Evolutionary conservation across 2,888 invertebrate genomes (phyloP), one percentile per base, ranked within the genome.

Genomic region (Reticulitermes lucifugus): DNA sequence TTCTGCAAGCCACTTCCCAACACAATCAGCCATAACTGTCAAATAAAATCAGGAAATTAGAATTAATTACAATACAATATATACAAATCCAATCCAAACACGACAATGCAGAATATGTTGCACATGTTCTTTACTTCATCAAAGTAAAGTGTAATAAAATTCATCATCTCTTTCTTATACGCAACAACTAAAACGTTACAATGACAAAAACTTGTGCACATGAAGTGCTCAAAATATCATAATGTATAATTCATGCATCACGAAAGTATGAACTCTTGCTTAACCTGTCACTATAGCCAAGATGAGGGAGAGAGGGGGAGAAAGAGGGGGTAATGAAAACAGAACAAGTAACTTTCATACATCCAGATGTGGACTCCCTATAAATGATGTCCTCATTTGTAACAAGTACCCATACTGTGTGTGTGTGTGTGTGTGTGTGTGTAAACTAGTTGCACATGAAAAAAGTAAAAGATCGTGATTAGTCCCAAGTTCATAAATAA

Each of bases 1-100:
- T 90, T 90, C 89, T 89, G 89, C 90, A 90, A 89, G 83, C 83
- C 83, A 83, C 83, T 75, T 83, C 83, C 83, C 83, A 83, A 83
- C 83, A 83, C 85, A 77, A 51, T 46, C 77, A 77, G 73, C 73
- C 73, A 73, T 73, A 73, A 73, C 41, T 73, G 41, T 73, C 41
- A 73, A 70, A 35, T 1, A 73, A 73, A 73, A 41, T 73, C 9
- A 22, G 41, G 12, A 73, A 73, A 73, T 18, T 3, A 73, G 5
- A 73, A 73, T 73, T 41, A 73, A 65, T 25, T 25, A 65, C 25
- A 65, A 14, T 2, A 55, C 14, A 5, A 55, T 55, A 55, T 18
- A 65, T 6, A 3, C 6, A 65, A 65, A 9, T 25, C 25, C 65
- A 65, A 65, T n/a, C n/a, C 65, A 22, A 60, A 14, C 12, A 60